Evolutionary conservation across 2,888 invertebrate species (phyloP), one percentile per base, ranked within the genome.

Genomic region (Torymus tubicola): DNA sequence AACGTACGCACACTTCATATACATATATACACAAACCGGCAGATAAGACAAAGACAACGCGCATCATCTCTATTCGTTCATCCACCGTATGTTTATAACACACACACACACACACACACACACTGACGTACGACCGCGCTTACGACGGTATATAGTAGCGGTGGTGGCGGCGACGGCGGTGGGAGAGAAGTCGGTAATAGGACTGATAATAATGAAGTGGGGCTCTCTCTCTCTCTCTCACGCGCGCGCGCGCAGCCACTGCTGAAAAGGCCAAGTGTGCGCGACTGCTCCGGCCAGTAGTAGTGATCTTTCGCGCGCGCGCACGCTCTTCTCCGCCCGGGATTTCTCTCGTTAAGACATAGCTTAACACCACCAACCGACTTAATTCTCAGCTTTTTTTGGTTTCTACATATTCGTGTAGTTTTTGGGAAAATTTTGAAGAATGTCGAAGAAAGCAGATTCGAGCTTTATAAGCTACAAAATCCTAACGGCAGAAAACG

Each of bases 401-500:
- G n/a, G n/a, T n/a, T 1, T 42, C 8, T 8, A 8, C 8, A 5
- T 8, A 8, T 42, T 5, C 31, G 42, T 8, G 42, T 42, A 1
- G 8, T 42, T 42, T 42, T 5, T n/a, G n/a, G 42, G 8, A 42
- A 42, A 5, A 0, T 5, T 42, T 1, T 5, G 10, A n/a, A 72
- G 53, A 5, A 82, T 82, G 82, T 78, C 80, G 58, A 78, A 80
- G 60, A 78, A 75, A 31, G 5, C 71, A 0, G 80, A 83, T 24
- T 21, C 76, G 11, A 69, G 85, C 55, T 71, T 84, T 13, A 86
- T 87, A 63, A 85, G 84, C n/a, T 87, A 85, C 74, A 81, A 82
- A 71, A 76, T 87, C 57, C 80, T 89, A 12, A 82, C 84, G 2
- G 67, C 78, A 5, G 86, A 88, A 12, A 85, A 82, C 72, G 77